Conservation (phyloP, 2,797 vertebrate species). For the Pangasius sanitwongsei region DNA sequence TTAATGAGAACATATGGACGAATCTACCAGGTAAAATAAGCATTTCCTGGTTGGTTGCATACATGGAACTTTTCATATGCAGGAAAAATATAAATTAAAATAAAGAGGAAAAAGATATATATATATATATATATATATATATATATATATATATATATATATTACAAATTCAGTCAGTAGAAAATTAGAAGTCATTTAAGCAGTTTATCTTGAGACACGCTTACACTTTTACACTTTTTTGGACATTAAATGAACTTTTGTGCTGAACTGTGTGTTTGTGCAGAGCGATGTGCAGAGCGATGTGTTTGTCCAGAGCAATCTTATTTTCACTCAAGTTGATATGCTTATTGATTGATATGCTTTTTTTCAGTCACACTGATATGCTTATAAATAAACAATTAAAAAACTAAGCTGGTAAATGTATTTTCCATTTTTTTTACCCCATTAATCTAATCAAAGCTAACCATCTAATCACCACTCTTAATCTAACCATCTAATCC, state of each 20-base stretch:
- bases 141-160: too few species aligned
- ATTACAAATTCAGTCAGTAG: background rate
- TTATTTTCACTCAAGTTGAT: too few species aligned
- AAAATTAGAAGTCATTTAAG: background rate
- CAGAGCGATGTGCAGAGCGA: too few species aligned
- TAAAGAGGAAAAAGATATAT: background rate
- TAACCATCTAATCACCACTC: background rate
- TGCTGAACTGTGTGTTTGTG: background rate
- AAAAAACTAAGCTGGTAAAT: background rate
- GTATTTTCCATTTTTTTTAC: background rate
- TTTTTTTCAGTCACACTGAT: too few species aligned
- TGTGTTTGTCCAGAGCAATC: background rate
- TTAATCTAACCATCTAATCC: constrained; percentile 33
- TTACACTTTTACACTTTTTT: background rate
- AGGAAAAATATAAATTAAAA: background rate
- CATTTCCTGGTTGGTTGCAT: background rate
- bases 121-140: background rate
- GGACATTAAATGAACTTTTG: background rate
- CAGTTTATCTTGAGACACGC: background rate
- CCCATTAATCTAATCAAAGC: constrained; percentile 11
- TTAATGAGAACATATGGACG: background rate
- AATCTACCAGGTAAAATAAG: background rate
- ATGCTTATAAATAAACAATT: background rate
- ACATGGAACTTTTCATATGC: background rate
- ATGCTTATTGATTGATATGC: too few species aligned